Evolutionary conservation across 2,113 vertebrate genomes (phyloP).

Genomic region (Malaclemys terrapin): DNA sequence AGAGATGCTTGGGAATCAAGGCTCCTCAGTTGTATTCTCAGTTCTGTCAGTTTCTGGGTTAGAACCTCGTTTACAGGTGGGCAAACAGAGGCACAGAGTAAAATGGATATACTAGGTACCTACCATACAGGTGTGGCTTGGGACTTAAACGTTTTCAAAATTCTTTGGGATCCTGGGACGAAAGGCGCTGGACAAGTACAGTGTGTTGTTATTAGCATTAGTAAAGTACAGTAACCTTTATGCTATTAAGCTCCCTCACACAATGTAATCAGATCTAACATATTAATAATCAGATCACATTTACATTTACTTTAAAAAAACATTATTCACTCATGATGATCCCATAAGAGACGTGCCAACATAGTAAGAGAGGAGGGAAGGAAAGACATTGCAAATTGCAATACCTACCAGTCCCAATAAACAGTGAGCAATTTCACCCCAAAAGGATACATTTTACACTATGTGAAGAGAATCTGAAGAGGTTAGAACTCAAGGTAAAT

Average conservation of each 20-base stretch:
- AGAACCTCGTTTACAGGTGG: background rate
- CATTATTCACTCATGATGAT: background rate
- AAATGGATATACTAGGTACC: background rate
- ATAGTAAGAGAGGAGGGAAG: background rate
- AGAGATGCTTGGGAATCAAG: background rate
- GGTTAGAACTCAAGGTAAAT: background rate
- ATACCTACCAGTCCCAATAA: background rate
- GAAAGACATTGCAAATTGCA: background rate
- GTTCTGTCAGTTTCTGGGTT: background rate
- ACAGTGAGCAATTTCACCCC: background rate
- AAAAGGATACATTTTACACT: background rate
- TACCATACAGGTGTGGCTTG: background rate
- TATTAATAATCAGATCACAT: background rate
- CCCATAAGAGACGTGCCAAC: background rate
- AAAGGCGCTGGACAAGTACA: background rate
- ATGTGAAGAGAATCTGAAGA: background rate
- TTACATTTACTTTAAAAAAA: background rate
- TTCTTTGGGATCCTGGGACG: background rate
- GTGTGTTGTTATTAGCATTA: background rate
- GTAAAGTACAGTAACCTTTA: background rate
- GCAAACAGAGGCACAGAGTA: rapidly evolving
- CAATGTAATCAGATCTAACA: background rate
- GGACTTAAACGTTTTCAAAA: background rate
- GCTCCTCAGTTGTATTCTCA: background rate
- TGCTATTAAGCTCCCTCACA: background rate